These are phyloP conservation scores for Setophaga petechia DNA, from an alignment of 2,113 vertebrate genomes.

Conservation along the genomic window DNA sequence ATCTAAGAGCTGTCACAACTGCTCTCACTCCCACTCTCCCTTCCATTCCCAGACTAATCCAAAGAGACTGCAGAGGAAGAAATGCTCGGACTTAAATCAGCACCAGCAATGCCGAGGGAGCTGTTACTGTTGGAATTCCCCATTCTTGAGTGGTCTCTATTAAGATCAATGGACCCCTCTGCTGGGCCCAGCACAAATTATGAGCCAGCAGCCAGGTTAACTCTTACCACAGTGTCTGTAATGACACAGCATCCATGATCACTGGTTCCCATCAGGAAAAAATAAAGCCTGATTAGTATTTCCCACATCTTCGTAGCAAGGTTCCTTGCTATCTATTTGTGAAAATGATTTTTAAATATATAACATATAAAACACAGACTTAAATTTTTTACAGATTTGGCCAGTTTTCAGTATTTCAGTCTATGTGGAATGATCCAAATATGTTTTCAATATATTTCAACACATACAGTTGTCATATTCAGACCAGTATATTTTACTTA, in stretches of 20 bases:
- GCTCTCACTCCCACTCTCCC: background rate
- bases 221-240: constrained; percentile 27
- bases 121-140: background rate
- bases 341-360: background rate
- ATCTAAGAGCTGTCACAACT: constrained; percentile 4
- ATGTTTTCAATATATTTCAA: constrained; percentile 70
- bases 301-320: constrained; percentile 2
- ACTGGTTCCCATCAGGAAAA: constrained; percentile 52
- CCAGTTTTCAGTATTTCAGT: constrained; percentile 24
- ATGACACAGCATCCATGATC: constrained; percentile 22
- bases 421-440: constrained; percentile 18
- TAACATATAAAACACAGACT: constrained; percentile 20
- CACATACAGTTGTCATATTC: constrained; percentile 58
- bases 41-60: constrained; percentile 10
- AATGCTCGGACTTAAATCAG: constrained; percentile 27
- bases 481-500: constrained; percentile 43
- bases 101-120: constrained; percentile 41
- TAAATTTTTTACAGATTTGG: constrained; percentile 46
- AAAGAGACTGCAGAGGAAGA: constrained; percentile 43
- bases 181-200: constrained; percentile 5
- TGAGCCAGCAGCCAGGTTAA: constrained; percentile 44
- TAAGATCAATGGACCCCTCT: constrained; percentile 47
- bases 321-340: constrained; percentile 33
- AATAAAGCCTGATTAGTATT: constrained; percentile 37
- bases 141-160: constrained; percentile 8